Evolutionary conservation across 2,797 vertebrate species (phyloP).

Genomic region (Trichosurus vulpecula): DNA sequence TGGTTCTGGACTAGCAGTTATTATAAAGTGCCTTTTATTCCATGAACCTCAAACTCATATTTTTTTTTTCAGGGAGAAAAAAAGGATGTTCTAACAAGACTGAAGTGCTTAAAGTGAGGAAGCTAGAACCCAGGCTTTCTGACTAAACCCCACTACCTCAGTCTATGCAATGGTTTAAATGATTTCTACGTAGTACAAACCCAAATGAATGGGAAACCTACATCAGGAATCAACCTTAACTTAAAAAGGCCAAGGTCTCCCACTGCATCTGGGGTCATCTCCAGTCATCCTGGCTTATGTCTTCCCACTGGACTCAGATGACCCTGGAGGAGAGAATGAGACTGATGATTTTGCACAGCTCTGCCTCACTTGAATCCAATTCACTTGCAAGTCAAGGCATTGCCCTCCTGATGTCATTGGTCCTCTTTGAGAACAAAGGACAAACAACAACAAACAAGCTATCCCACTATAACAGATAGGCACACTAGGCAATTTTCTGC

Average conservation of each 20-base stretch:
- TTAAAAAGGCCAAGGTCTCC: neutral
- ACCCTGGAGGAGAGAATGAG: neutral
- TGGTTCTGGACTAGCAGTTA: neutral
- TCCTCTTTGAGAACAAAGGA: neutral
- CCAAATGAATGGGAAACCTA: neutral
- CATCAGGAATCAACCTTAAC: neutral
- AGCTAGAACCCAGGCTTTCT: neutral
- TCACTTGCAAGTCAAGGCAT: neutral
- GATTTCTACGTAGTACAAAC: neutral
- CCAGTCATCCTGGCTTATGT: neutral
- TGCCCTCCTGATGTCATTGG: neutral
- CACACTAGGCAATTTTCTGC: neutral
- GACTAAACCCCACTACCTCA: neutral
- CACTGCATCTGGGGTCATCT: neutral
- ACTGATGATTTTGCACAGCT: neutral
- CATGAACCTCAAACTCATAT: neutral
- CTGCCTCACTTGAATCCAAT: neutral
- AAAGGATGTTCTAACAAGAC: neutral
- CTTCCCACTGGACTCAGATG: neutral
- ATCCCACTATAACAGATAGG: neutral
- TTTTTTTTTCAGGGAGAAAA: neutral
- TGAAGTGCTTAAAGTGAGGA: neutral
- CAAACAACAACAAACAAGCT: neutral
- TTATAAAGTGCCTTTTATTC: neutral
- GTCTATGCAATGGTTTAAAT: neutral